A percentile compares a stretch with the other conserved stretches of the same genome.
phyloP scores from a whole-genome alignment of 2,113 vertebrate genomes.

The Cervus canadensis region DNA sequence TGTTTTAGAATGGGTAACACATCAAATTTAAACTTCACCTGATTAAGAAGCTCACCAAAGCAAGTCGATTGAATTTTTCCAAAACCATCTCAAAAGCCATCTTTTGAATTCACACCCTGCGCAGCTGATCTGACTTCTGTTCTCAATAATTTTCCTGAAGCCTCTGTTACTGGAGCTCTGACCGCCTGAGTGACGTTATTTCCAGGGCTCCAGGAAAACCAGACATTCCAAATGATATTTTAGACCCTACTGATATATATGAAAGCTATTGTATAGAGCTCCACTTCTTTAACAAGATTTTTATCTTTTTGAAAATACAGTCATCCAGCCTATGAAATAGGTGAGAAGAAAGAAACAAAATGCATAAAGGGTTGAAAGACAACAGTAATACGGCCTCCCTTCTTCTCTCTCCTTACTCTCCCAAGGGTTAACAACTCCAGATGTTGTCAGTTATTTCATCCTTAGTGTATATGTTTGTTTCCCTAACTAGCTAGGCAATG shows the following conservation, averaged over 20 bases:
- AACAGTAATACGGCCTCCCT: background rate
- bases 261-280: background rate
- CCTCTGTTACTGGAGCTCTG: accelerated
- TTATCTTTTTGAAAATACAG: background rate
- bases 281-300: background rate
- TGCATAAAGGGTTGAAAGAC: background rate
- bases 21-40: background rate
- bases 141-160: background rate
- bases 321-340: background rate
- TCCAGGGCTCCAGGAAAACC: background rate
- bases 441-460: background rate
- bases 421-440: background rate
- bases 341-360: background rate
- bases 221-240: background rate
- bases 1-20: background rate
- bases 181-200: background rate
- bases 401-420: background rate
- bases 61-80: background rate
- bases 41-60: background rate
- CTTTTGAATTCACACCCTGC: background rate
- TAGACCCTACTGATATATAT: background rate
- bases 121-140: background rate
- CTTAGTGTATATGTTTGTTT: background rate
- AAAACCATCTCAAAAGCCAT: background rate
- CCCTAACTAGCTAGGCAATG: background rate